These are phyloP conservation scores for Yponomeuta evonymella DNA, from an alignment of 2,888 invertebrate species.

Conservation along the genomic window DNA sequence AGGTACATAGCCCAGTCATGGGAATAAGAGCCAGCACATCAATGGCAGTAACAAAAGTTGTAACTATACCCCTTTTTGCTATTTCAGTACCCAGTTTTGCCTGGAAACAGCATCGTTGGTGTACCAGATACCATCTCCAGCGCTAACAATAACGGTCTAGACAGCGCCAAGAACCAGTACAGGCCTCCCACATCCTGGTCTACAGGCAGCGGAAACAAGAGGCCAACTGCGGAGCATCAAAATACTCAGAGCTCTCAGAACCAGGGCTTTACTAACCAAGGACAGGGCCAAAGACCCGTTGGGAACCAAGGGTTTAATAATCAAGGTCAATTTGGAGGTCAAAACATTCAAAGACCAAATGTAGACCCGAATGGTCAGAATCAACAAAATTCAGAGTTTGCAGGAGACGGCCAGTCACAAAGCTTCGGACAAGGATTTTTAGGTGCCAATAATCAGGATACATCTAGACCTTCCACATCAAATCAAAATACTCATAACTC, in stretches of 20 bases:
- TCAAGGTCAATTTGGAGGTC: background rate
- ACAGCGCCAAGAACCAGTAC: constrained; percentile 64
- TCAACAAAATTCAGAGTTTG: background rate
- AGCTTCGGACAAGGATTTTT: background rate
- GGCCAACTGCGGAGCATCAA: constrained; percentile 24
- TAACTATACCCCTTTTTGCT: background rate
- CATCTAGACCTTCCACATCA: constrained; percentile 2
- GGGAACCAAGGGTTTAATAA: background rate
- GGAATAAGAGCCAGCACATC: too few species aligned
- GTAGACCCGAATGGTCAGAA: background rate
- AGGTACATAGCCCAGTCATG: too few species aligned
- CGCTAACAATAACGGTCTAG: constrained; percentile 53
- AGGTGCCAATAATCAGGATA: constrained; percentile 5
- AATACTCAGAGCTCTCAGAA: background rate
- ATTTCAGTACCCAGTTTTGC: constrained; percentile 58
- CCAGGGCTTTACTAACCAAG: background rate
- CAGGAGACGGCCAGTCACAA: background rate
- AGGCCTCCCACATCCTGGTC: constrained; percentile 75
- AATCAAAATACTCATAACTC: constrained; percentile 4
- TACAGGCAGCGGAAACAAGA: constrained; percentile 42
- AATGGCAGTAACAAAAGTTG: background rate
- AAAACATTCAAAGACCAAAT: background rate
- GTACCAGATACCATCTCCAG: constrained; percentile 59
- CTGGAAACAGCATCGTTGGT: constrained; percentile 60
- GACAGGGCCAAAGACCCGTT: background rate